Conservation (phyloP, 2,797 vertebrate species). For the Sebastes cheni region DNA sequence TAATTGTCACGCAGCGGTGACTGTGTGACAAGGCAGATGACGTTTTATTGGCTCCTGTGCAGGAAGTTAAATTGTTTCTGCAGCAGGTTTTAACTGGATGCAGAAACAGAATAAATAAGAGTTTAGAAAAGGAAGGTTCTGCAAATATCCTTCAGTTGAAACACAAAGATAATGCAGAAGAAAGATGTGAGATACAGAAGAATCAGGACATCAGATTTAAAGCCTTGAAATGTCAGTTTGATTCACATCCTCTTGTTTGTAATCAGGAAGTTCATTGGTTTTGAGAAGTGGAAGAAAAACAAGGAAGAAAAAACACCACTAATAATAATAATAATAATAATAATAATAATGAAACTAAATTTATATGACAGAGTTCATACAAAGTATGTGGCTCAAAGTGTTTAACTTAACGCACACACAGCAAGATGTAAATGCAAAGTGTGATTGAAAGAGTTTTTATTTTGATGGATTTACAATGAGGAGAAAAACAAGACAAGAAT, state of each 20-base stretch:
- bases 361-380: not conserved
- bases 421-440: not conserved
- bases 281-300: not conserved
- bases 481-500: not conserved
- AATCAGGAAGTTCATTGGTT: not conserved
- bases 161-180: not conserved
- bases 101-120: not conserved
- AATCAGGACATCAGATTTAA: not conserved
- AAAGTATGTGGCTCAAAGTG: not conserved
- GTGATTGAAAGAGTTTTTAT: not conserved
- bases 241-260: not conserved
- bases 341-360: not conserved
- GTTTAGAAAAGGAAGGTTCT: not conserved
- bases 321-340: not conserved
- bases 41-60: constrained; percentile 29
- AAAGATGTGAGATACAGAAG: not conserved
- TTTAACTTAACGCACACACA: not conserved
- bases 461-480: not conserved
- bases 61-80: constrained; percentile 4
- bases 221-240: not conserved
- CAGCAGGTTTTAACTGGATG: constrained; percentile 6
- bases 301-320: not conserved
- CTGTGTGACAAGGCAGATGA: not conserved
- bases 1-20: not conserved
- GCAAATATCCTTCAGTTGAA: not conserved